Evolutionary conservation across 2,797 vertebrate species (phyloP), one percentile per base, ranked within the genome.

Genomic region (Pangasius larnaudii): DNA sequence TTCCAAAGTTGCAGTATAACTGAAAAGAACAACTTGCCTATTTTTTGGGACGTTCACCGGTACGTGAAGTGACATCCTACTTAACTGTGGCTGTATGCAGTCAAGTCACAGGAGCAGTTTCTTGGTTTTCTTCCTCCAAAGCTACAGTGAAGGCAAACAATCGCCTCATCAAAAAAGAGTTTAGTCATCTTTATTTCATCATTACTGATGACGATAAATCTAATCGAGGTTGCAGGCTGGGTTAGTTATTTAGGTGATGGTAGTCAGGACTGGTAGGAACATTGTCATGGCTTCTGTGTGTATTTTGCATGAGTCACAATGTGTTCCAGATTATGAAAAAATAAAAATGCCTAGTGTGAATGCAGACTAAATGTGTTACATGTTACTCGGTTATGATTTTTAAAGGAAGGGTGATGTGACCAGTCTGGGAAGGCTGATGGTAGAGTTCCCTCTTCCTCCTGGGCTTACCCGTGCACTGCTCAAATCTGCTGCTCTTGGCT

Each of bases 391-490:
- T 84, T 83, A 33, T 83, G 49, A 9, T 51, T 58, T 85, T 33
- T 69, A 46, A 42, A 99, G 98, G 96, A 96, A 96, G 92, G 98
- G 98, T 72, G 93, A 93, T 1, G 98, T 99, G 92, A 99, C 98
- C 46, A 95, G 90, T 69, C 90, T 99, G 85, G 98, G 98, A 42
- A 95, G 96, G 89, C 96, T 98, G 91, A 97, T 99, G 97, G 97
- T 98, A 86, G 97, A 98, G 93, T 99, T 99, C 92, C 98, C 98
- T 19, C 96, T 99, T 69, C 96, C 97, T 85, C 98, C 98, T 18
- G 97, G 96, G 86, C 94, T 99, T 86, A 97, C 97, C 56, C 96
- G 98, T 91, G 98, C 98, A 16, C 84, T 99, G 87, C 96, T 99
- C 24, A 98, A 97, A 94, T 97, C 98, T 10, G 97, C 97, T 11